A percentile compares a stretch with the other conserved stretches of the same genome.
phyloP scores from a whole-genome alignment of 2,888 invertebrate species.

The Mylabris sibirica region DNA sequence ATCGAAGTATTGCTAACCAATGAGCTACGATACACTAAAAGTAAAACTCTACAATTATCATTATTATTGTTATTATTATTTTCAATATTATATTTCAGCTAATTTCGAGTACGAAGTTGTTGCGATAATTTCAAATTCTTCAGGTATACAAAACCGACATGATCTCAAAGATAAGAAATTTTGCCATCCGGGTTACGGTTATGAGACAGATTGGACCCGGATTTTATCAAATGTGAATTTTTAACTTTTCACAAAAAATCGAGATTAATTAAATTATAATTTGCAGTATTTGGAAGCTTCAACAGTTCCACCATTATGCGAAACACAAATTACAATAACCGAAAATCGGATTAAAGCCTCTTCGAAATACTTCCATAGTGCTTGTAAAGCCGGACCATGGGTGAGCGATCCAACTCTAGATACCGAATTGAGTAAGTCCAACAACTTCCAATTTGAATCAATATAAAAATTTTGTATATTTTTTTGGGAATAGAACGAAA shows the following conservation, averaged over 20 bases:
- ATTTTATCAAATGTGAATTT: slow-evolving; percentile 75
- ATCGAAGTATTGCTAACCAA: slow-evolving; percentile 75
- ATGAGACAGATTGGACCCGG: slow-evolving; percentile 76
- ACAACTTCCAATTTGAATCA: too few relatives aligned
- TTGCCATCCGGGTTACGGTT: slow-evolving; percentile 84
- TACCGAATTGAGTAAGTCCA: slow-evolving; percentile 69
- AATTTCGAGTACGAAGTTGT: slow-evolving; percentile 70
- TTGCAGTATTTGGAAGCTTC: slow-evolving; percentile 76
- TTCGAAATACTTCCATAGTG: slow-evolving; percentile 76
- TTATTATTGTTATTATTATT: neutral
- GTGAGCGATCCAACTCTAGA: slow-evolving; percentile 72
- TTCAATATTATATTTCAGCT: slow-evolving; percentile 54
- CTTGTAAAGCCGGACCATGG: slow-evolving; percentile 90
- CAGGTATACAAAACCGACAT: slow-evolving; percentile 67
- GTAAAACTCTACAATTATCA: slow-evolving; percentile 52
- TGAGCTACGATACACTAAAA: slow-evolving; percentile 68
- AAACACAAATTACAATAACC: slow-evolving; percentile 71
- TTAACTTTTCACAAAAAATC: neutral
- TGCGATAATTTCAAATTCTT: slow-evolving; percentile 70
- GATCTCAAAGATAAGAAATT: slow-evolving; percentile 74
- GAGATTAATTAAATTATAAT: slow-evolving; percentile 6
- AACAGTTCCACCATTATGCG: slow-evolving; percentile 75
- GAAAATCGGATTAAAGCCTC: slow-evolving; percentile 81
- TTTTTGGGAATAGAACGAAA: slow-evolving; percentile 62
- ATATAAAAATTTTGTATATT: neutral